These are phyloP conservation scores for Danaus chrysippus DNA, from an alignment of 2,888 invertebrate species.

Conservation along the genomic window DNA sequence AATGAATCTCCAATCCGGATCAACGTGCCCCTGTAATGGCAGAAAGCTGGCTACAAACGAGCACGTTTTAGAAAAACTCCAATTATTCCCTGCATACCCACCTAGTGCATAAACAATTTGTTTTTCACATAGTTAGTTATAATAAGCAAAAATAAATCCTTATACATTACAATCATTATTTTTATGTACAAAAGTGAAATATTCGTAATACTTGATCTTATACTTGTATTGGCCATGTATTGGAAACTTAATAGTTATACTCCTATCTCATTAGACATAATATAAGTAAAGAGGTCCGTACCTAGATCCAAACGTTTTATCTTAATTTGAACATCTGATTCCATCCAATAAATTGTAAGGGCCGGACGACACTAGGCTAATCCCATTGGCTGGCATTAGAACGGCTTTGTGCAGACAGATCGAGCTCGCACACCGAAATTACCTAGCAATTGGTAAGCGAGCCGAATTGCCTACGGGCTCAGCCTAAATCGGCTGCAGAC, in stretches of 20 bases:
- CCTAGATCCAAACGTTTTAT: slow-evolving; percentile 22
- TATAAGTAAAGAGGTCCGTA: neutral
- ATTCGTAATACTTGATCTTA: too few species aligned
- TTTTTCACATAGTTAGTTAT: slow-evolving; percentile 16
- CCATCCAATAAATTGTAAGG: slow-evolving; percentile 71
- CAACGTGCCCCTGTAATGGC: slow-evolving; percentile 67
- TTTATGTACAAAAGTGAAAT: too few species aligned
- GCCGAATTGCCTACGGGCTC: slow-evolving; percentile 73
- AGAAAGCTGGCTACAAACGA: slow-evolving; percentile 63
- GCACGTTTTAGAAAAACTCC: slow-evolving; percentile 66
- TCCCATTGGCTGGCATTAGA: slow-evolving; percentile 76
- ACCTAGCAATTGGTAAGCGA: slow-evolving; percentile 77
- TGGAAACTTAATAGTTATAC: too few species aligned
- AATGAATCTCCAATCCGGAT: slow-evolving; percentile 80
- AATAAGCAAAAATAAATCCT: slow-evolving; percentile 5
- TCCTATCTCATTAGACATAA: too few species aligned
- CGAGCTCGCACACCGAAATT: slow-evolving; percentile 74
- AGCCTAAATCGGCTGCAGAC: slow-evolving; percentile 79
- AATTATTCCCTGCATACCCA: slow-evolving; percentile 49
- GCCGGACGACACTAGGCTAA: slow-evolving; percentile 71
- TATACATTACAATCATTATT: too few species aligned
- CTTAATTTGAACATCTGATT: slow-evolving; percentile 57
- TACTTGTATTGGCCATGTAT: too few species aligned
- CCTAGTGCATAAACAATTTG: slow-evolving; percentile 31
- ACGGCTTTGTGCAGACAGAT: slow-evolving; percentile 76